Conservation (phyloP, 2,888 invertebrate genomes). For the Orthosia gothica region DNA sequence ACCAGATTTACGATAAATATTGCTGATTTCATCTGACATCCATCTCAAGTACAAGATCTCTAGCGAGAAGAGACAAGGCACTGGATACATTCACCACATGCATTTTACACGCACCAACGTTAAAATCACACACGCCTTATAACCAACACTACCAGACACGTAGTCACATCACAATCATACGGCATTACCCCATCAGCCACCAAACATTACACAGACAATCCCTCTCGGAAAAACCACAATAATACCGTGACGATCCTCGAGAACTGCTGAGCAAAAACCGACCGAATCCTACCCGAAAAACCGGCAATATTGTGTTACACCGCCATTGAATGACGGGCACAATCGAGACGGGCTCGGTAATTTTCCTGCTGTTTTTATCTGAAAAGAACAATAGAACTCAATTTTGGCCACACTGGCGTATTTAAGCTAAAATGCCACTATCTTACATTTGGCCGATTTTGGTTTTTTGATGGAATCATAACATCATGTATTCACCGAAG, state of each 20-base stretch:
- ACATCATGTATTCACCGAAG: too few relatives aligned
- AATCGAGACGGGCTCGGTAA: slow-evolving; percentile 82
- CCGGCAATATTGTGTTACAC: slow-evolving; percentile 83
- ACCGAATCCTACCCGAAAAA: slow-evolving; percentile 69
- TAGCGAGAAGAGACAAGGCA: neutral
- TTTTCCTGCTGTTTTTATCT: slow-evolving; percentile 90
- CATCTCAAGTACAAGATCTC: neutral
- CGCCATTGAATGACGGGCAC: slow-evolving; percentile 83
- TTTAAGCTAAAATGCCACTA: too few relatives aligned
- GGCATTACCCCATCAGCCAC: slow-evolving; percentile 20
- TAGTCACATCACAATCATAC: slow-evolving; percentile 11
- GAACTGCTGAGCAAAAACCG: slow-evolving; percentile 64
- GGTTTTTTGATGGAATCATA: too few relatives aligned
- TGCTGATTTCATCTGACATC: neutral
- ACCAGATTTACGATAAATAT: neutral
- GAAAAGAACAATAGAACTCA: slow-evolving; percentile 86
- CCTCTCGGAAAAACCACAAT: slow-evolving; percentile 57
- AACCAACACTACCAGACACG: neutral
- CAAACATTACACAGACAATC: slow-evolving; percentile 40
- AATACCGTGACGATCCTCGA: slow-evolving; percentile 41
- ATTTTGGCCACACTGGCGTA: slow-evolving; percentile 77
- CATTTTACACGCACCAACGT: neutral
- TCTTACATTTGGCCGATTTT: too few relatives aligned
- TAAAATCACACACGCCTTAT: neutral
- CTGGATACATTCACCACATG: neutral